Evolutionary conservation across 2,797 vertebrate species (phyloP).

Genomic region (Microchirus variegatus): DNA sequence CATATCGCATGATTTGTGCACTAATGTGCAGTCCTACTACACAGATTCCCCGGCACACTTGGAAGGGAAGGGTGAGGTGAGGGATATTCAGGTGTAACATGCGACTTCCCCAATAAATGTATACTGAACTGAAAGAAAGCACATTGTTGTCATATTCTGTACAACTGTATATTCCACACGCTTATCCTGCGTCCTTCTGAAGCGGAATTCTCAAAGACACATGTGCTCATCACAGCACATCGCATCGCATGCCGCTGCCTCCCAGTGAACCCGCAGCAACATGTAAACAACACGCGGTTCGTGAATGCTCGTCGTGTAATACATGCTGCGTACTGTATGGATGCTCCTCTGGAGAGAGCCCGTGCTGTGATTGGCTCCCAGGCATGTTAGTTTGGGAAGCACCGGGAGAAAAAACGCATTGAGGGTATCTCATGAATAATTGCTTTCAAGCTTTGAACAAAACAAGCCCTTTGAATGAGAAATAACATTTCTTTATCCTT

Average conservation of each 20-base stretch:
- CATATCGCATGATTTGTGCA: too few relatives aligned
- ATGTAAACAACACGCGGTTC: constrained; percentile 54
- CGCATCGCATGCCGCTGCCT: constrained; percentile 17
- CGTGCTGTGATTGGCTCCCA: constrained; percentile 4
- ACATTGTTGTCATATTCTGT: background rate
- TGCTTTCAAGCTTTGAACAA: constrained; percentile 23
- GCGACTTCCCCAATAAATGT: too few relatives aligned
- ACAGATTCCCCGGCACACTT: too few relatives aligned
- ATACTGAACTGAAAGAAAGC: too few relatives aligned
- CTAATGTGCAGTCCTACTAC: too few relatives aligned
- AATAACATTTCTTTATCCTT: too few relatives aligned
- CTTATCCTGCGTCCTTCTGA: constrained; percentile 38
- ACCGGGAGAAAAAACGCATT: constrained; percentile 9
- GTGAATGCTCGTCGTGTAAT: constrained; percentile 12
- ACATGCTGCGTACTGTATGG: constrained; percentile 3
- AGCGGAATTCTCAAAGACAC: constrained; percentile 38
- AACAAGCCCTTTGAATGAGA: constrained; percentile 1
- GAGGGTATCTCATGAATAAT: constrained; percentile 2
- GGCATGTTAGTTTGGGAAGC: constrained; percentile 17
- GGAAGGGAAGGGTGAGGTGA: too few relatives aligned
- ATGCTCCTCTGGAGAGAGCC: constrained; percentile 32
- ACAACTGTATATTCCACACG: background rate
- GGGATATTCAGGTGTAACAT: too few relatives aligned
- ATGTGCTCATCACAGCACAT: too few relatives aligned
- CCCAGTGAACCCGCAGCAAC: constrained; percentile 30